Evolutionary conservation across 2,797 vertebrate genomes (phyloP), one percentile per base, ranked within the genome.

Genomic region (Cyclura pinguis): DNA sequence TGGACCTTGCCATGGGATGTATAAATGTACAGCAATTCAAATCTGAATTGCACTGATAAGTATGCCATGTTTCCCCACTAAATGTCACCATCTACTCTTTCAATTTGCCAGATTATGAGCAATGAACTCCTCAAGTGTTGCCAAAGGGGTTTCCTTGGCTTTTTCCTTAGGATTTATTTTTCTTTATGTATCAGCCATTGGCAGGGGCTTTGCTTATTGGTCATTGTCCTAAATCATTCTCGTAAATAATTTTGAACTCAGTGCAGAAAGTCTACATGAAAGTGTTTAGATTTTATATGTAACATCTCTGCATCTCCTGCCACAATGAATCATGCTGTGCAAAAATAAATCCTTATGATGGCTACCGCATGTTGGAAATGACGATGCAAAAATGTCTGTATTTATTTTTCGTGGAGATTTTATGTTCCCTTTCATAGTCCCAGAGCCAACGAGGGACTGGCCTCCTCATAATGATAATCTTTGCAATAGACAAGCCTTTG

Each of bases 341-440:
- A 67, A 67, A 84, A 73, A 59, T 47, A 88, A 74, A 32, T 32
- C n/a, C n/a, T 52, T 47, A 74, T 76, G 87, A 52, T 84, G 57
- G 59, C 80, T 84, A 22, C 35, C 1, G 35, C 29, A 74, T 81
- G 16, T 89, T 62, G 78, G 42, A 77, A 47, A 77, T 62, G 24
- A 32, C 22, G 29, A 50, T 47, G 38, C 38, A 62, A 2, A 3
- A 22, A 47, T 89, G 76, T 82, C 9, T 50, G 32, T 77, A 73
- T 85, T 85, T 55, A 57, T 47, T 50, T 72, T n/a, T 73, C 22
- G 35, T 64, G 35, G 50, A 59, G 42, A 47, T 47, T 29, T 52
- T 67, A 14, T 9, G 1, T 74, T 67, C 38, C 10, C 47, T 27
- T 14, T 50, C 85, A 87, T 20, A 10, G n/a, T 10, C 3, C 20